These are phyloP conservation scores for Drosophila albomicans DNA, from an alignment of 1,140 invertebrate species.

Conservation along the genomic window DNA sequence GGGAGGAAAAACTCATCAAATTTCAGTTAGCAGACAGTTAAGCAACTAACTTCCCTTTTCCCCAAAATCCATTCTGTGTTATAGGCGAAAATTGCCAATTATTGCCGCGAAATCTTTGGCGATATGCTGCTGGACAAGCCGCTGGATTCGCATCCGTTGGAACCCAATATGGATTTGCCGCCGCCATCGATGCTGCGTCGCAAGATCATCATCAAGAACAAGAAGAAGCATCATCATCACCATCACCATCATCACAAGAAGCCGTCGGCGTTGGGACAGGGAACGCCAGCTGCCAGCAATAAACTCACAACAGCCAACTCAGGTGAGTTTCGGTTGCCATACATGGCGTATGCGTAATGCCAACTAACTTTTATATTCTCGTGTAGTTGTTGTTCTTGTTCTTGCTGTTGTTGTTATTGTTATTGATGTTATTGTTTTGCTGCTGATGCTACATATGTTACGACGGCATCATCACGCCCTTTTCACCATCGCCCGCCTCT, in stretches of 20 bases:
- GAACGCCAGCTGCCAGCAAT: constrained; percentile 66
- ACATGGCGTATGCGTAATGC: constrained; percentile 38
- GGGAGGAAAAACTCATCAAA: constrained; percentile 49
- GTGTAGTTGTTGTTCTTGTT: constrained; percentile 29
- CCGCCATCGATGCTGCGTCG: constrained; percentile 93
- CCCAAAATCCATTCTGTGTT: not conserved
- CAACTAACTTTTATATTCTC: constrained; percentile 21
- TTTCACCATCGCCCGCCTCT: not conserved
- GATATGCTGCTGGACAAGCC: constrained; percentile 97
- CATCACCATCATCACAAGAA: constrained; percentile 88
- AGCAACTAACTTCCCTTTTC: constrained; percentile 8
- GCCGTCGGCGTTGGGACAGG: constrained; percentile 45
- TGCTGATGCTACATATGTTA: constrained; percentile 47
- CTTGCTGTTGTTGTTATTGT: constrained; percentile 38
- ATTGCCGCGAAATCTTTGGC: constrained; percentile 97
- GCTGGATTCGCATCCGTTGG: constrained; percentile 93
- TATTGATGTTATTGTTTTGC: constrained; percentile 21
- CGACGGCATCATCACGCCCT: constrained; percentile 14
- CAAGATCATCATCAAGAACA: constrained; percentile 99
- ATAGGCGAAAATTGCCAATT: constrained; percentile 98
- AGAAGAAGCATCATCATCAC: constrained; percentile 97
- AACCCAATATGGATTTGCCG: constrained; percentile 92
- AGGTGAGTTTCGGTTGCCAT: constrained; percentile 64
- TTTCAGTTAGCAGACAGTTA: constrained; percentile 60
- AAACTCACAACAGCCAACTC: constrained; percentile 80